A percentile compares a stretch with the other conserved stretches of the same genome.
Conservation (phyloP, 64 coral and sea anemone species). For the Montipora efflorescens region DNA sequence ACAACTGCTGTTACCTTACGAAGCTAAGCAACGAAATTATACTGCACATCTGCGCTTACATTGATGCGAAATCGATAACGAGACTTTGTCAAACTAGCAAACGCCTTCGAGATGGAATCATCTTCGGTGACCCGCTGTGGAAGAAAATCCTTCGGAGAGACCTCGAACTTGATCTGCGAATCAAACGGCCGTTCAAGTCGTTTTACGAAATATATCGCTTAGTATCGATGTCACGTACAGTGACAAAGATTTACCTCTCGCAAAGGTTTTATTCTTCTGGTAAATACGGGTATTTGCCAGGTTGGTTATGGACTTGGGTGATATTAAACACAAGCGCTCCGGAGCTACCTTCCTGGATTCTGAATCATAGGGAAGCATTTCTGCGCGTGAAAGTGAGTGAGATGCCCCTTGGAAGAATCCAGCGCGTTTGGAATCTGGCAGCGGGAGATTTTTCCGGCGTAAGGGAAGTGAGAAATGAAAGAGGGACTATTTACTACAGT, state of each 20-base stretch:
- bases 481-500: constrained; percentile 86
- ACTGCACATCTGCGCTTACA: constrained; percentile 51
- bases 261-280: constrained; percentile 89
- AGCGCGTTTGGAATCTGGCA: constrained; percentile 81
- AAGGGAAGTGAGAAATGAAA: constrained; percentile 55
- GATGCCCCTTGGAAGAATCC: constrained; percentile 74
- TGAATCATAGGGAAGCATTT: constrained; percentile 75
- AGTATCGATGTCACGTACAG: constrained; percentile 76
- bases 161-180: constrained; percentile 69
- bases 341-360: constrained; percentile 79
- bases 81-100: constrained; percentile 68
- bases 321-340: constrained; percentile 83
- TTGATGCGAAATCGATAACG: constrained; percentile 67
- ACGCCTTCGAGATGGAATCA: constrained; percentile 56
- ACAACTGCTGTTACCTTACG: constrained; percentile 45
- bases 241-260: constrained; percentile 80
- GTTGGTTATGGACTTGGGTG: constrained; percentile 95
- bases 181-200: constrained; percentile 59
- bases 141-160: constrained; percentile 75
- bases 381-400: constrained; percentile 82
- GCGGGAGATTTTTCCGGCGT: constrained; percentile 59
- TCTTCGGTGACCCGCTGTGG: constrained; percentile 75
- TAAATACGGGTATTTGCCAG: constrained; percentile 82
- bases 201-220: constrained; percentile 82
- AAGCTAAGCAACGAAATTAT: constrained; percentile 80